phyloP scores from a whole-genome alignment of 2,888 invertebrate species.

The Calephelis perditalis region DNA sequence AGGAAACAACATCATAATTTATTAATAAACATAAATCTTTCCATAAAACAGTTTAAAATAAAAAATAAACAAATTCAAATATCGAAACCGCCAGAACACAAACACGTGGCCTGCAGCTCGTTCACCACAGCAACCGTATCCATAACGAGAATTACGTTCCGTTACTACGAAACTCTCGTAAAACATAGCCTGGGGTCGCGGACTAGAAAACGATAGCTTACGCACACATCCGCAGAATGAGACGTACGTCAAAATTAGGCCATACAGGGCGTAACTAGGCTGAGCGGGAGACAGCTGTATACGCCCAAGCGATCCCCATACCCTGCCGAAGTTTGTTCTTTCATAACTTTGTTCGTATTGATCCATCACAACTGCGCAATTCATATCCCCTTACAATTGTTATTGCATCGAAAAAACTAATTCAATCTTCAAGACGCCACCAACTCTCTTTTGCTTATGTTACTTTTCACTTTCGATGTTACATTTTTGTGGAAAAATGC shows the following conservation, averaged over 20 bases:
- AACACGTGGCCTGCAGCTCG: conserved; percentile 4
- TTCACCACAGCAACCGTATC: conserved; percentile 6
- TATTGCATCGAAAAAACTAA: conserved; percentile 39
- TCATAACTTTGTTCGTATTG: conserved; percentile 75
- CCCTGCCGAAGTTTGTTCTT: conserved; percentile 75
- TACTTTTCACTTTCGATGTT: neutral
- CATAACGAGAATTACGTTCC: conserved; percentile 18
- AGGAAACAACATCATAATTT: too few relatives aligned
- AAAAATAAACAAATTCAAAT: too few relatives aligned
- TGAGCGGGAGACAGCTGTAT: conserved; percentile 66
- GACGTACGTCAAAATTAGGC: conserved; percentile 72
- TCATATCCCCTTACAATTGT: conserved; percentile 52
- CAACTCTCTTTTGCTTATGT: conserved; percentile 4
- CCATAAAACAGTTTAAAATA: too few relatives aligned
- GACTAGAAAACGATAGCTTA: conserved; percentile 35
- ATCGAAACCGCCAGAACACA: neutral
- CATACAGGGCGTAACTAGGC: conserved; percentile 76
- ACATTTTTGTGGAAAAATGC: neutral
- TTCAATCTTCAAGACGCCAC: conserved; percentile 19
- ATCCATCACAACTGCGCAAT: conserved; percentile 75
- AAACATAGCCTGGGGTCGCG: conserved; percentile 24
- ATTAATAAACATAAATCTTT: too few relatives aligned
- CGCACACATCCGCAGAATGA: conserved; percentile 52
- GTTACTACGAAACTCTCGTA: conserved; percentile 15
- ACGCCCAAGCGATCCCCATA: conserved; percentile 69